Percentiles rank a stretch among this genome's conserved stretches.
Evolutionary conservation across 2,888 invertebrate species (phyloP).

Genomic region (Drosophila macrospina): DNA sequence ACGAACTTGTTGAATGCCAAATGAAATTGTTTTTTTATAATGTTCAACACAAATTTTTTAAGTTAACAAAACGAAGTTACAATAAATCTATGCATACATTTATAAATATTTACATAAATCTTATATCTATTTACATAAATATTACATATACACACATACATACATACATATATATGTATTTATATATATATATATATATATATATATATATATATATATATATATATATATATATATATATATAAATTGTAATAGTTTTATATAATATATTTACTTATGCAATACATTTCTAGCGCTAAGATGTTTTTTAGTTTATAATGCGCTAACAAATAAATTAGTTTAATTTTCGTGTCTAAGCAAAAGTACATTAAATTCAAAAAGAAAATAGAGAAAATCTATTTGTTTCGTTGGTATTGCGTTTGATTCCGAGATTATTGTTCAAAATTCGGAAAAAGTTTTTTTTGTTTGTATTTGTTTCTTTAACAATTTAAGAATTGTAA

Average conservation of each 20-base stretch:
- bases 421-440: conserved; percentile 37
- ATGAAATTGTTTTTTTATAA: conserved; percentile 67
- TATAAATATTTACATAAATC: conserved; percentile 33
- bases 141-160: conserved; percentile 17
- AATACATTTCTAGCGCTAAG: conserved; percentile 66
- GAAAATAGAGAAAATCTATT: conserved; percentile 12
- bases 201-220: conserved; percentile 33
- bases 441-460: neutral
- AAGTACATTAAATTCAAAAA: conserved; percentile 55
- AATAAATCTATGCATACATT: conserved; percentile 45
- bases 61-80: conserved; percentile 28
- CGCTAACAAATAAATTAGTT: conserved; percentile 73
- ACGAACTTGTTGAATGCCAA: conserved; percentile 77
- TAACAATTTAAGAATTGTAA: conserved; percentile 27
- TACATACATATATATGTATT: no score
- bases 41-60: conserved; percentile 56
- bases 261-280: conserved; percentile 45
- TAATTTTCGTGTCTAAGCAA: conserved; percentile 68
- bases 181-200: conserved; percentile 26
- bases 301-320: conserved; percentile 77
- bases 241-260: conserved; percentile 56
- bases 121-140: conserved; percentile 33
- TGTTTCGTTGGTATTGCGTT: conserved; percentile 59
- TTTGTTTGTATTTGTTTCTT: neutral
- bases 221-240: conserved; percentile 16